Base-by-base conservation (phyloP, 2,888 invertebrate species). In the Drosophila anomalipes region DNA sequence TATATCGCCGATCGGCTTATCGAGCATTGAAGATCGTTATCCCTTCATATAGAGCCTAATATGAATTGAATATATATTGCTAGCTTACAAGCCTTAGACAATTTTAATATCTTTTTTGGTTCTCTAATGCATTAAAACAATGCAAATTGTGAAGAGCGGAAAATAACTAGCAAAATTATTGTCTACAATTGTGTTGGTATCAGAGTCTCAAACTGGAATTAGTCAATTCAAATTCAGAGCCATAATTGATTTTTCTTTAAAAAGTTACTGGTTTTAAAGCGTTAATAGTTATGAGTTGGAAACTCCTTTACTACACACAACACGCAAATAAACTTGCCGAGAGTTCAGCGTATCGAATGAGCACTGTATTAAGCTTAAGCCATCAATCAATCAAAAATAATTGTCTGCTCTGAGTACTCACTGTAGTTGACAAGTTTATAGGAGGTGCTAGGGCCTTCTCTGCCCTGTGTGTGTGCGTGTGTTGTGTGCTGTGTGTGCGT, bases 361-460 rank as follows among this genome's bases (percentile, higher is more conserved):
- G 44, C 12, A 44, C 44, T 44, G 22, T 44, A 6, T 1, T 44
- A 12, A 44, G 44, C 22, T 22, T 12, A 22, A 22, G 12, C 12
- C 22, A 44, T 44, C 12, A 44, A 44, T 44, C 44, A 14, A 44
- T 44, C 44, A 44, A 22, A 44, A 44, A 44, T 22, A 22, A 44
- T 22, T 22, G 22, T 26, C 26, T 26, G 47, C 16, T 9, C 10
- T 16, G 39, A 41, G 49, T 26, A 22, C 28, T 66, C 33, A 71
- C 76, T 71, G 76, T 76, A 54, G 65, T 33, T 37, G 26, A 9
- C 49, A 60, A 37, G n/a, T 60, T 10, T 19, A 26, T 56, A 28
- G 26, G 37, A 35, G 9, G 32, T 14, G 7, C 22, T 26, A 14
- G 44, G 12, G 12, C 22, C 22, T 44, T 44, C 22, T 22, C 12